Percentiles rank a stretch among this genome's conserved stretches.
Evolutionary conservation across 2,888 invertebrate genomes (phyloP).

Genomic region (Megastigmus dorsalis): DNA sequence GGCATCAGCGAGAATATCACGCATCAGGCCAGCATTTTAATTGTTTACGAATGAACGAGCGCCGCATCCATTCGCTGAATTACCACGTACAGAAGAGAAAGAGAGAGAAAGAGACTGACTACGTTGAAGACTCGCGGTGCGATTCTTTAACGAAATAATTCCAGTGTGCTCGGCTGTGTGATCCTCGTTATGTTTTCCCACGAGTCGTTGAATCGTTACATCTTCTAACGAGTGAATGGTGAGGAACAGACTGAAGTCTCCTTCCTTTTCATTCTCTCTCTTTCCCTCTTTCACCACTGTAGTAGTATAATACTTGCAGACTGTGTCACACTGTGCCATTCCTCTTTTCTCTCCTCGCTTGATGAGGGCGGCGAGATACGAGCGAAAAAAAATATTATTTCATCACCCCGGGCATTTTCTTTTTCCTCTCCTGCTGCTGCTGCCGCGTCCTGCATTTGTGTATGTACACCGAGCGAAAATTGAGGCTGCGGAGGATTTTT

Average conservation of each 20-base stretch:
- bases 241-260: constrained; percentile 9
- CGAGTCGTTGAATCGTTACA: constrained; percentile 56
- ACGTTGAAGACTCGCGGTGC: no score
- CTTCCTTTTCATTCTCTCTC: background rate
- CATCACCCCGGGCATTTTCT: background rate
- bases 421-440: background rate
- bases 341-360: background rate
- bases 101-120: no score
- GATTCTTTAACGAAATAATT: constrained; percentile 22
- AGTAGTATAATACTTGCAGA: background rate
- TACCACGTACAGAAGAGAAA: no score
- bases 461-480: background rate
- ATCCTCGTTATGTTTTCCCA: constrained; percentile 56
- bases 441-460: no score
- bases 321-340: background rate
- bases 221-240: constrained; percentile 56
- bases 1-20: background rate
- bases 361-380: constrained; percentile 12
- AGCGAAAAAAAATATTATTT: constrained; percentile 2
- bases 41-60: constrained; percentile 6
- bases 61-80: background rate
- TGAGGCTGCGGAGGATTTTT: background rate
- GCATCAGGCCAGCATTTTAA: background rate
- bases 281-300: background rate
- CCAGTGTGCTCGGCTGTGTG: background rate